These are phyloP conservation scores for Protosalanx chinensis DNA, from an alignment of 2,797 vertebrate species.

Conservation along the genomic window DNA sequence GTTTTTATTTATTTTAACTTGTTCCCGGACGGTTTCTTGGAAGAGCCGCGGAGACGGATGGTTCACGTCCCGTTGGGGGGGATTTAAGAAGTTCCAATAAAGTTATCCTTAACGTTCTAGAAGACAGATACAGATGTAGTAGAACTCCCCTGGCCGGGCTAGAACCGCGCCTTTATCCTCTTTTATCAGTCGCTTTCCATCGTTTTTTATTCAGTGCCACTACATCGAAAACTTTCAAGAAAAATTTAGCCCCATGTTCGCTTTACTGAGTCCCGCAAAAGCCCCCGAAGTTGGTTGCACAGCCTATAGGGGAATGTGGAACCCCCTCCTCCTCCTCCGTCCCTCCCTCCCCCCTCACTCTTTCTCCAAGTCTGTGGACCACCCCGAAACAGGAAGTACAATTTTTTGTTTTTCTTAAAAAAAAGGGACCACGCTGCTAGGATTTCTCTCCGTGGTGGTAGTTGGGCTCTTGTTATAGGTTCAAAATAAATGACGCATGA, in stretches of 20 bases:
- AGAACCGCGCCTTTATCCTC: constrained; percentile 51
- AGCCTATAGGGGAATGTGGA: constrained; percentile 74
- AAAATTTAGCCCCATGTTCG: constrained; percentile 74
- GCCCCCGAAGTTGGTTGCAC: constrained; percentile 63
- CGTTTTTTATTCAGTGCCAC: constrained; percentile 42
- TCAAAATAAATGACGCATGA: neutral
- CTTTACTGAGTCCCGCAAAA: constrained; percentile 66
- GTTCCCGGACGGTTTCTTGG: constrained; percentile 47
- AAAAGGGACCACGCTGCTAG: constrained; percentile 55
- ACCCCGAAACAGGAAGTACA: constrained; percentile 89
- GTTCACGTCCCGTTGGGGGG: constrained; percentile 52
- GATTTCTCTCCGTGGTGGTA: constrained; percentile 28
- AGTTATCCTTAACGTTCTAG: constrained; percentile 58
- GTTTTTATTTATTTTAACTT: constrained; percentile 59
- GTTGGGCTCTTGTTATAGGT: neutral
- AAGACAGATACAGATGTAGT: constrained; percentile 66
- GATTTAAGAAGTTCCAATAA: constrained; percentile 73
- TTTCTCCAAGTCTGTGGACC: constrained; percentile 80
- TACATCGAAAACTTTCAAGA: constrained; percentile 51
- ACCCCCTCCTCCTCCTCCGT: constrained; percentile 56
- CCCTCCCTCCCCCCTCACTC: constrained; percentile 56
- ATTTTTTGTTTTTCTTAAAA: constrained; percentile 84
- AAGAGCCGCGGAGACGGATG: constrained; percentile 56
- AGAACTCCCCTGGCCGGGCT: constrained; percentile 32
- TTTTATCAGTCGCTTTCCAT: constrained; percentile 43